A percentile compares a stretch with the other conserved stretches of the same genome.
phyloP scores from a whole-genome alignment of 2,113 vertebrate species.

The Dendropsophus ebraccatus region DNA sequence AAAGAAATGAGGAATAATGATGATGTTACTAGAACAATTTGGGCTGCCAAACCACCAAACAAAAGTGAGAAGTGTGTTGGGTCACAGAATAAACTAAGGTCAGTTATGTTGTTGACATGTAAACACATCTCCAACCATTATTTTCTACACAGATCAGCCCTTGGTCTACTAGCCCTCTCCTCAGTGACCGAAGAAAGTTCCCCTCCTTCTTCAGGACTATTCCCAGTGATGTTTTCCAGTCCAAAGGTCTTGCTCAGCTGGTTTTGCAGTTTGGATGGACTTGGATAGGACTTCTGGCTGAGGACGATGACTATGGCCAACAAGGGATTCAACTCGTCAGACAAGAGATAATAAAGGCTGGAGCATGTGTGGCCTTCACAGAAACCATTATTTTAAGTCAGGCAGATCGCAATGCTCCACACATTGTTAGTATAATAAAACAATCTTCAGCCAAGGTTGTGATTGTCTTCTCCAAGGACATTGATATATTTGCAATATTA shows the following conservation, averaged over 20 bases:
- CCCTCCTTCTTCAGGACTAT: slow-evolving; percentile 5
- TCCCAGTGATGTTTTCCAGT: neutral
- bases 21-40: no score
- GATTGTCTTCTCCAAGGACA: neutral
- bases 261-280: slow-evolving; percentile 18
- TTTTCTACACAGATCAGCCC: neutral
- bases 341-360: neutral
- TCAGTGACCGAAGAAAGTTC: neutral
- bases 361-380: slow-evolving; percentile 3
- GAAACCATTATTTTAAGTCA: neutral
- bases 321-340: neutral
- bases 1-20: no score
- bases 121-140: neutral
- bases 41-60: no score
- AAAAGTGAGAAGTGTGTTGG: no score
- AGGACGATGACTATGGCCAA: neutral
- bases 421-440: neutral
- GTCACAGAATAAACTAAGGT: no score
- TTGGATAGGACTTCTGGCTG: neutral
- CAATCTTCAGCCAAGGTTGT: neutral
- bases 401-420: neutral
- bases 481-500: neutral
- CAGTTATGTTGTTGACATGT: no score
- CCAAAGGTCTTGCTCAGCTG: neutral
- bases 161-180: neutral